Evolutionary conservation across 64 coral and sea anemone genomes (phyloP).

Genomic region (Platygyra sinensis): DNA sequence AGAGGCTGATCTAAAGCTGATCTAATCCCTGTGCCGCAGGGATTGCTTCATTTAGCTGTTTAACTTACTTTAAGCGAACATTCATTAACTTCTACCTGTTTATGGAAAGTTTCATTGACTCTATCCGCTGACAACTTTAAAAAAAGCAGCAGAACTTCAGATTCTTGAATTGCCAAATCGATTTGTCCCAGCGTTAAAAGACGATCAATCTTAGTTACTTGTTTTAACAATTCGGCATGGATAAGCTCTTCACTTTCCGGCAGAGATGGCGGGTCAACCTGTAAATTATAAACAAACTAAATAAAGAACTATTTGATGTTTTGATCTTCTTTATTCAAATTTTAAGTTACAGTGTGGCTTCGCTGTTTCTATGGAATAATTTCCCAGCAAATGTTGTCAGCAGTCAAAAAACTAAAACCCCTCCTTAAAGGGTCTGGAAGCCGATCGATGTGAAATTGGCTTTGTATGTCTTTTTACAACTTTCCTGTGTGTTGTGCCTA

Average conservation of each 20-base stretch:
- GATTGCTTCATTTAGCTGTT: too few species aligned
- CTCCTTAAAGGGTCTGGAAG: too few species aligned
- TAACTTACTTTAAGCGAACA: too few species aligned
- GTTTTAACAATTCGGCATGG: neutral
- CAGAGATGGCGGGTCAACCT: neutral
- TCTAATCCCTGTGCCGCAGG: too few species aligned
- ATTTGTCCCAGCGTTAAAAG: neutral
- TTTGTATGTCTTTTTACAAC: too few species aligned
- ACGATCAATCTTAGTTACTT: neutral
- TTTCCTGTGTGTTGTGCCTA: too few species aligned
- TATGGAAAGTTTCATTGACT: neutral
- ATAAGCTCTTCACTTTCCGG: too few species aligned
- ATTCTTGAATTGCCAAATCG: neutral
- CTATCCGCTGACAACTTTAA: neutral
- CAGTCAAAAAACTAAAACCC: too few species aligned
- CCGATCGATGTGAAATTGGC: too few species aligned
- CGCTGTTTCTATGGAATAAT: too few species aligned
- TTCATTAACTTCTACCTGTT: neutral
- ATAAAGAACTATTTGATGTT: neutral
- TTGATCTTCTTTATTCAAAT: neutral
- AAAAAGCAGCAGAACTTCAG: neutral
- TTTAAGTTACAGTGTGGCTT: neutral
- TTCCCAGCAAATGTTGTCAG: too few species aligned
- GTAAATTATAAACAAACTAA: neutral
- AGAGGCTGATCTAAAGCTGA: too few species aligned